Base-by-base conservation (phyloP, 2,888 invertebrate genomes). In the Galeruca laticollis region DNA sequence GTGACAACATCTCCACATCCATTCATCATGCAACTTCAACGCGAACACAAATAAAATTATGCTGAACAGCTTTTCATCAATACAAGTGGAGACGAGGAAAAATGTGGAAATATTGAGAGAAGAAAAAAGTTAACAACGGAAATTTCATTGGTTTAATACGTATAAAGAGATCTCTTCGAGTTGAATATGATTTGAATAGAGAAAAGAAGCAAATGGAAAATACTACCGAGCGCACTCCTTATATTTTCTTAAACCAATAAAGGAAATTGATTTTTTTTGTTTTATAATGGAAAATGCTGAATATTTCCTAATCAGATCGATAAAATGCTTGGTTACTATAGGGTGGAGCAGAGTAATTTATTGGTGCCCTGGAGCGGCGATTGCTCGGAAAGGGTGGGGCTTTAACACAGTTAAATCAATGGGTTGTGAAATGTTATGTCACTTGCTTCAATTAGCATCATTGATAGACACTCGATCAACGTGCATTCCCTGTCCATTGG, bases 1-100 rank as follows among this genome's bases (percentile, higher is more conserved):
- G 75, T 78, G 79, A 76, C 78, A 79, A 78, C 77, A 73, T 70
- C 76, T 77, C 76, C 68, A 54, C 74, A 71, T 69, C 76, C 74
- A 78, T 79, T 79, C 73, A 79, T 79, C 79, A 79, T 73, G 54
- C 51, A 65, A 52, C 62, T 62, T 62, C 60, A 72, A 70, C 60
- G 61, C 59, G 62, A 64, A 49, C 35, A 68, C 71, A 57, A 70
- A 72, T 75, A 73, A 76, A 75, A 76, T 73, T 75, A 76, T 70
- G 67, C 63, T 54, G 57, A 60, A 68, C 70, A 70, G 54, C 68
- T 60, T 64, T 68, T 60, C 68, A 57, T 64, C 64, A 64, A 31
- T 54, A 26, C 54, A 31, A 31, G n/a, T n/a, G 31, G 33, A 11
- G 54, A 21, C 33, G n/a, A 31, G 33, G 54, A 15, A 54, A 54